Conservation (phyloP, 2,797 vertebrate genomes). For the Galaxias olidus region DNA sequence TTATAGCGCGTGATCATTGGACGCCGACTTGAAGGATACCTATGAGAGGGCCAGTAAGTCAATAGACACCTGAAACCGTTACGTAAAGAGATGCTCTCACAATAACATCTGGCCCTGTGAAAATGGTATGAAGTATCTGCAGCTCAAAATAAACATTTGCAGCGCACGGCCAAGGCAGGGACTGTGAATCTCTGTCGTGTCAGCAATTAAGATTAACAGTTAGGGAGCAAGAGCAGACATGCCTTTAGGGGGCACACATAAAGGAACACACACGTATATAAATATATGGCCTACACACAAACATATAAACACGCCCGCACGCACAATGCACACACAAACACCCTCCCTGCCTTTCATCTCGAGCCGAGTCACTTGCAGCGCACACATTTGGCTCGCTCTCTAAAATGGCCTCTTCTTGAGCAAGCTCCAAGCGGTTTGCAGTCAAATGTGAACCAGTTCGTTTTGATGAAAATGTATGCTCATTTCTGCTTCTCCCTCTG, state of each 20-base stretch:
- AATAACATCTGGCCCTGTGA: conserved; percentile 1
- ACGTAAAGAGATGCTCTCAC: conserved; percentile 1
- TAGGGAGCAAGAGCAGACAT: too few species aligned
- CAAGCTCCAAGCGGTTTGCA: too few species aligned
- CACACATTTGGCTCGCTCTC: conserved; percentile 8
- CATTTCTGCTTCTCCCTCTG: not conserved
- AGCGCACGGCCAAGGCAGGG: conserved; percentile 7
- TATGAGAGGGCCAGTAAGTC: not conserved
- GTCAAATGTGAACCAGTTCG: too few species aligned
- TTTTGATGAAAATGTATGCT: not conserved
- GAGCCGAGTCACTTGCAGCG: too few species aligned
- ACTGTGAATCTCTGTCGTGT: conserved; percentile 39
- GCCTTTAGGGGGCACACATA: conserved; percentile 14
- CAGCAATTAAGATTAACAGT: not conserved
- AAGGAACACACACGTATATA: not conserved
- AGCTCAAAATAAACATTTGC: conserved; percentile 13
- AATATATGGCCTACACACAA: not conserved
- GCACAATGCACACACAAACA: conserved; percentile 12
- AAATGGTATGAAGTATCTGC: conserved; percentile 8
- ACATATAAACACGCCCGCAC: conserved; percentile 14
- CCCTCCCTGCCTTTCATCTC: too few species aligned
- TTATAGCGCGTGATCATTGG: not conserved
- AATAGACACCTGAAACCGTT: conserved; percentile 1
- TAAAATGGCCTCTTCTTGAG: conserved; percentile 49
- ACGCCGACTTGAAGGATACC: not conserved